phyloP scores from a whole-genome alignment of 1,140 invertebrate genomes.

The Macrobrachium rosenbergii region DNA sequence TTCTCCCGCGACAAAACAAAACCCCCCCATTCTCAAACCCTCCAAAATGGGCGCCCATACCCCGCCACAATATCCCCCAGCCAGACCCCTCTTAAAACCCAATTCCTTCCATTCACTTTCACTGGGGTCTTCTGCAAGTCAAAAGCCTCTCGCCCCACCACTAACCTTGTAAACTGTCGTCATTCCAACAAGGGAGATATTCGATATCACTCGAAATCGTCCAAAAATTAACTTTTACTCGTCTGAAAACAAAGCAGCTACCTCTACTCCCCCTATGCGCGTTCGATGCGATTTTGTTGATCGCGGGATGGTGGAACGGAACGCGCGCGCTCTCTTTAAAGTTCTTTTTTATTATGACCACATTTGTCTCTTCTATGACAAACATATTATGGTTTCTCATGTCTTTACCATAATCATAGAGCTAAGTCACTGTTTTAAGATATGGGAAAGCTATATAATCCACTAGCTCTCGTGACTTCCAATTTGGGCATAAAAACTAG shows the following conservation, averaged over 20 bases:
- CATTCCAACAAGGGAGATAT: constrained; percentile 24
- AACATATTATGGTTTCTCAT: not conserved
- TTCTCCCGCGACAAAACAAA: constrained; percentile 64
- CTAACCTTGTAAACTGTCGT: constrained; percentile 50
- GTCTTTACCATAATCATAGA: not conserved
- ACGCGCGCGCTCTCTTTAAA: constrained; percentile 46
- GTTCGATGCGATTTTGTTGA: constrained; percentile 59
- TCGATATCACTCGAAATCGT: constrained; percentile 45
- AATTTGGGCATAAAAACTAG: too few relatives aligned
- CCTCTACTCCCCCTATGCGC: constrained; percentile 58
- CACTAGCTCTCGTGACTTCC: too few relatives aligned
- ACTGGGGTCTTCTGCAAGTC: constrained; percentile 36
- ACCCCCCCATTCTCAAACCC: constrained; percentile 56
- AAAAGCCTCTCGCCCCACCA: constrained; percentile 8
- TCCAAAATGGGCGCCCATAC: constrained; percentile 60
- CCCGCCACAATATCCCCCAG: constrained; percentile 48
- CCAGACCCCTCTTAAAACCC: constrained; percentile 42
- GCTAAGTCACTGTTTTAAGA: too few relatives aligned
- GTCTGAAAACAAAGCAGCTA: constrained; percentile 61
- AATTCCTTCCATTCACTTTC: constrained; percentile 45
- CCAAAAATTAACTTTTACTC: constrained; percentile 45
- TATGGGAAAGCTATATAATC: too few relatives aligned
- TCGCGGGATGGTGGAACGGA: constrained; percentile 43
- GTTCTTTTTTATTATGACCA: not conserved
- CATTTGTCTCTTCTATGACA: not conserved